Evolutionary conservation across 92 coral and sea anemone species (phyloP), one percentile per base, ranked within the genome.

Genomic region (Chrysogorgia sp.): DNA sequence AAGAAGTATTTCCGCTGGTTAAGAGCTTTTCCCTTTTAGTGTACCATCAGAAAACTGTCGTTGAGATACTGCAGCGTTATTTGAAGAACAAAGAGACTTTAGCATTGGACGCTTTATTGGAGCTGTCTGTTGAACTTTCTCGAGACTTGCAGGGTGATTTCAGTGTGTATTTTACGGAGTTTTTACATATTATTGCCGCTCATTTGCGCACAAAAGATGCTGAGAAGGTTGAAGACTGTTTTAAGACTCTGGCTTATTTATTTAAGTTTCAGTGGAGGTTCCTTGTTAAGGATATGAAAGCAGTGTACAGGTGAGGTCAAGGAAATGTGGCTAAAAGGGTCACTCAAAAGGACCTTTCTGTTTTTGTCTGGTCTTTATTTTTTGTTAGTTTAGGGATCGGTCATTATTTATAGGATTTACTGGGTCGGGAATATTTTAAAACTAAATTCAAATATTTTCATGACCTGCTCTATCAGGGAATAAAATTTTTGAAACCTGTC

Each of bases 221-320:
- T 33, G 83, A 82, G 40, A 59, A 86, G 19, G 76, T 94, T 50
- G 98, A 94, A 63, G 85, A 78, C 35, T 86, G 88, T 41, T 94
- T 94, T 80, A 82, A 90, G 53, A 74, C 94, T 47, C 80, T 94
- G 26, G 90, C 94, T 1, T 91, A 87, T 50, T 76, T 94, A 28
- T 94, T 94, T 62, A 94, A 94, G 87, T 91, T 87, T 75, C 83
- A 91, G 40, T 91, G 97, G 97, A 72, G 92, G 41, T 77, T 89
- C 67, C 88, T 94, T 90, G 86, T 92, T 2, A 88, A 88, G 62
- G 96, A 94, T 67, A 87, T 94, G 33, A 82, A 75, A 9, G 80
- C 77, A 22, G 85, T 94, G 31, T 89, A 89, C 55, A 78, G 94
- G 98, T 94, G 49, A 81, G 93, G 49, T 55, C n/a, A n/a, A 14